These are phyloP conservation scores for Diorhabda elongata DNA, from an alignment of 1,140 invertebrate species.

Conservation along the genomic window DNA sequence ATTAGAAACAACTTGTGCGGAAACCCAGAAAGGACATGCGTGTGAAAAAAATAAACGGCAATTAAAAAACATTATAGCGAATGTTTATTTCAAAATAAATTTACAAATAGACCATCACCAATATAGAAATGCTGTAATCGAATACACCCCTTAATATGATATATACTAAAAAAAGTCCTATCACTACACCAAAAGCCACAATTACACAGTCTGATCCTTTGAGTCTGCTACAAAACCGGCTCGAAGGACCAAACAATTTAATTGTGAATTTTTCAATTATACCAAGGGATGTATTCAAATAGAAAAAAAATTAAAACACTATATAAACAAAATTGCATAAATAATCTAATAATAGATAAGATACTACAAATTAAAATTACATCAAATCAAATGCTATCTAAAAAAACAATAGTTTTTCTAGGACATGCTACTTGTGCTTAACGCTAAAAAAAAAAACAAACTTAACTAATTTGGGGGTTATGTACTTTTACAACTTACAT, in stretches of 20 bases:
- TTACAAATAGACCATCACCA: slow-evolving; percentile 43
- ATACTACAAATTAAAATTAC: slow-evolving; percentile 33
- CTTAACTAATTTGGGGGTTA: slow-evolving; percentile 18
- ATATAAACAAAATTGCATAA: slow-evolving; percentile 28
- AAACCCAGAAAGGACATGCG: slow-evolving; percentile 38
- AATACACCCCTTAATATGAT: slow-evolving; percentile 26
- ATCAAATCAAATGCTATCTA: slow-evolving; percentile 33
- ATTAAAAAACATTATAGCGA: slow-evolving; percentile 42
- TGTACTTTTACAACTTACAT: slow-evolving; percentile 40
- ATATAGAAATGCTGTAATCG: slow-evolving; percentile 29
- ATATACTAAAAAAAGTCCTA: slow-evolving; percentile 8
- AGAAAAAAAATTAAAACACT: not conserved
- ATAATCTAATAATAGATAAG: slow-evolving; percentile 31
- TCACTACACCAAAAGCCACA: not conserved
- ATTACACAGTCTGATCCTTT: not conserved
- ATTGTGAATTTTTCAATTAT: slow-evolving; percentile 6
- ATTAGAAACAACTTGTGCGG: slow-evolving; percentile 23
- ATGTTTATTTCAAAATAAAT: slow-evolving; percentile 44
- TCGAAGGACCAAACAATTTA: slow-evolving; percentile 9
- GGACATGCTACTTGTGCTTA: slow-evolving; percentile 41
- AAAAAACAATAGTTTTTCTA: slow-evolving; percentile 27
- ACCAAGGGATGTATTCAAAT: slow-evolving; percentile 21
- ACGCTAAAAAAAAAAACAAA: slow-evolving; percentile 35
- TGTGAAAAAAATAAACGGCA: slow-evolving; percentile 41
- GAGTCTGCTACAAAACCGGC: not conserved